A percentile compares a stretch with the other conserved stretches of the same genome.
Evolutionary conservation across 1,140 invertebrate species (phyloP).

Genomic region (Thalassaphorura encarpata): DNA sequence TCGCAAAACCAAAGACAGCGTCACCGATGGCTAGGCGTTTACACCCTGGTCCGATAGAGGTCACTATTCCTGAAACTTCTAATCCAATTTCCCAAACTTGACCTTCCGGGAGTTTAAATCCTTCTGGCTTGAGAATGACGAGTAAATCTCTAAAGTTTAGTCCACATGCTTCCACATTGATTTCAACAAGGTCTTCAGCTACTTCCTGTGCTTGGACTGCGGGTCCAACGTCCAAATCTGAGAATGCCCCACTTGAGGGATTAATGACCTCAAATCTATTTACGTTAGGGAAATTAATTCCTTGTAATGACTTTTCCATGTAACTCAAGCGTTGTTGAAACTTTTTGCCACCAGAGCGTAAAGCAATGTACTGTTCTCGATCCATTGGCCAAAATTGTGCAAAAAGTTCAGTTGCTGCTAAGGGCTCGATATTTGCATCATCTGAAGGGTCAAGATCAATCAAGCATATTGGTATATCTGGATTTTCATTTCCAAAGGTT

Average conservation of each 20-base stretch:
- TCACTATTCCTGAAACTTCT: conserved; percentile 7
- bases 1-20: conserved; percentile 6
- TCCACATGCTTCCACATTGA: not conserved
- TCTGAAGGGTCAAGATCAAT: conserved; percentile 10
- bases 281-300: conserved; percentile 1
- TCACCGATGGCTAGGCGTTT: conserved; percentile 5
- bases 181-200: not conserved
- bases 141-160: conserved; percentile 12
- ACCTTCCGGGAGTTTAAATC: not conserved
- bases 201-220: not conserved
- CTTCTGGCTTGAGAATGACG: conserved; percentile 5
- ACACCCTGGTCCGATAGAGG: not conserved
- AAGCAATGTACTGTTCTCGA: not conserved
- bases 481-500: conserved; percentile 1
- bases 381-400: conserved; percentile 2
- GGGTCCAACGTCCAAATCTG: not conserved
- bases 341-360: conserved; percentile 1
- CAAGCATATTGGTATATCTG: not conserved
- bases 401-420: no score
- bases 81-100: no score
- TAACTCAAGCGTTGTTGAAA: not conserved
- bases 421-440: no score
- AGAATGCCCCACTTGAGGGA: conserved; percentile 5
- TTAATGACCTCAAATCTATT: conserved; percentile 3
- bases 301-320: not conserved